Evolutionary conservation across 2,797 vertebrate genomes (phyloP), one percentile per base, ranked within the genome.

Genomic region (Bradypodion pumilum): DNA sequence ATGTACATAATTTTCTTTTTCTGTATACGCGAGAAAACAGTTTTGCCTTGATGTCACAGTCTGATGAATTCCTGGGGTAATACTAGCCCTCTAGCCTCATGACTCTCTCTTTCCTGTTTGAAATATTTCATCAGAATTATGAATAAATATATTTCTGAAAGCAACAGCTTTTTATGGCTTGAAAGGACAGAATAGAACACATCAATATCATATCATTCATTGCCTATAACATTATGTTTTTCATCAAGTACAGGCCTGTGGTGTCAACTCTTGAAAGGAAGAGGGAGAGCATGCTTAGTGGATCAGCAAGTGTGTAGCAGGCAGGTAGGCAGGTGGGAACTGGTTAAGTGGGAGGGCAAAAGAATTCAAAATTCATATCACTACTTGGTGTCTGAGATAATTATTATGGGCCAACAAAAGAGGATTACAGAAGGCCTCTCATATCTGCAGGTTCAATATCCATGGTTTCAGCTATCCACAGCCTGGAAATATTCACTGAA

Each of bases 181-280:
- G 15, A 9, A 70, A 3, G 52, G 68, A 78, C 25, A 65, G 49
- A 62, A 2, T 81, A 25, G 89, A 90, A 82, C 6, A 59, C 65
- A 49, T 5, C 5, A 81, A 60, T 7, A 75, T 1, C 25, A 9
- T 81, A 32, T 82, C 69, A 86, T 59, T 82, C 35, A 44, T 23
- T 32, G 21, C 76, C 86, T 80, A 90, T 89, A 87, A 72, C 29
- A 85, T 90, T 88, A 76, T 74, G 91, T 65, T 87, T 91, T 83
- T 62, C 74, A 68, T 63, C 60, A 84, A 89, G 85, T 25, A 1
- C 1, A 32, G 19, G 80, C 89, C 87, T 82, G 32, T 19, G 19
- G 42, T 35, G 21, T n/a, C 62, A 78, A 3, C 19, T 21, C 42
- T 23, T 66, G 29, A 65, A 78, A 9, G 25, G 12, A 29, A 44